Evolutionary conservation across 2,888 invertebrate genomes (phyloP), one percentile per base, ranked within the genome.

Genomic region (Syrista parreyssii): DNA sequence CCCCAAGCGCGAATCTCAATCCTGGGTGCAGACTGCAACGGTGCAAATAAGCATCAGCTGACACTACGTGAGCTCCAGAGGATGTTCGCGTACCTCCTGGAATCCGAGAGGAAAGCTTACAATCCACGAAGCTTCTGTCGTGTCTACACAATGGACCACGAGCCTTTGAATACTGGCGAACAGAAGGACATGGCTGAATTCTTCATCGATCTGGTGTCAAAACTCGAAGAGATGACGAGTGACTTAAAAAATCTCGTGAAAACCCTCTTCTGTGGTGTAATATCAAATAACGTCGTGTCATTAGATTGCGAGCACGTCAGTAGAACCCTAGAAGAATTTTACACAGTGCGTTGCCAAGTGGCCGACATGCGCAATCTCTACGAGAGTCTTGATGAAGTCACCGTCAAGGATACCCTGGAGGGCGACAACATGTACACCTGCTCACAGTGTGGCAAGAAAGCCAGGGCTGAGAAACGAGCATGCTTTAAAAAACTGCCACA

Each of bases 181-280:
- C 98, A 98, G 92, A 98, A 98, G 89, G 98, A 98, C 89, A 98
- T 98, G 98, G 98, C 98, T 0, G 98, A 98, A 92, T 98, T 98
- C 92, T 98, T 98, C 90, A 98, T 98, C 77, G 98, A 98, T 92
- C 94, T 98, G 74, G 98, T 98, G 40, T 98, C 98, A 33, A 98
- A 98, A 90, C 92, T 98, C 23, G 98, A 98, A 91, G 98, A 98
- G 91, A 98, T 98, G 97, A 97, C 98, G 1, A 96, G 97, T 0
- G 96, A 97, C 82, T 91, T 98, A 68, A 98, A 98, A 92, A 95
- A 95, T 83, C 93, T 98, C 34, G 97, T 98, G 9, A 98, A 98
- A 90, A 96, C 95, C 23, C 92, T 98, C 55, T 98, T 98, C 92
- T 98, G 98, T 87, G 98, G 98, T 68, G 97, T 97, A 0, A 94